Evolutionary conservation across 2,797 vertebrate species (phyloP).

Genomic region (Acanthurus tractus): DNA sequence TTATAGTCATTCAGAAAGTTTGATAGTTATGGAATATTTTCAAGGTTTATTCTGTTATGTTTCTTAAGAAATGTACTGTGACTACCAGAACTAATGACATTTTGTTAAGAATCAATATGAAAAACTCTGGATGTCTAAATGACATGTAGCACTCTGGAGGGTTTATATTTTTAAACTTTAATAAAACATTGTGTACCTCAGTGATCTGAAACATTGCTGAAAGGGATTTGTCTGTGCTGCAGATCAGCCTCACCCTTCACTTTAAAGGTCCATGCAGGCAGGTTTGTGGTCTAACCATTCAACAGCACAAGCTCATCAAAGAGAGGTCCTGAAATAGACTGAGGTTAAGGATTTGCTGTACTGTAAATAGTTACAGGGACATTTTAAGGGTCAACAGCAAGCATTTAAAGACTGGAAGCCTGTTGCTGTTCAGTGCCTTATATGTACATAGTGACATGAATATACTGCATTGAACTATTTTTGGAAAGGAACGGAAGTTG

Average conservation of each 20-base stretch:
- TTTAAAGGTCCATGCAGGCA: slow-evolving; percentile 1
- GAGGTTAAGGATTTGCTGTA: not conserved
- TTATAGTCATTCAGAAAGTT: not conserved
- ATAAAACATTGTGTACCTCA: not conserved
- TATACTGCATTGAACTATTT: not conserved
- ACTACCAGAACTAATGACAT: not conserved
- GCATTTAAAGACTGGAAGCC: slow-evolving; percentile 10
- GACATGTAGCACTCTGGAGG: not conserved
- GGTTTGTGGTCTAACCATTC: slow-evolving; percentile 1
- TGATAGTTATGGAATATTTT: not conserved
- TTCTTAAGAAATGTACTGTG: not conserved
- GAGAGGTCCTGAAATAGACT: slow-evolving; percentile 22
- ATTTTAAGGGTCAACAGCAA: slow-evolving; percentile 8
- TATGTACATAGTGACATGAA: not conserved
- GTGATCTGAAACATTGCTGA: not conserved
- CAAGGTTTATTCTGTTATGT: not conserved
- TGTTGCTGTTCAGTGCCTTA: not conserved
- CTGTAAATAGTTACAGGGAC: slow-evolving; percentile 35
- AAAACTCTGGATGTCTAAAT: not conserved
- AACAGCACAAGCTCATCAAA: slow-evolving; percentile 16
- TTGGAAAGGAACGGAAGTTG: not conserved
- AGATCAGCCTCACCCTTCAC: not conserved
- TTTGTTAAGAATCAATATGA: not conserved
- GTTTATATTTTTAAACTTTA: not conserved
- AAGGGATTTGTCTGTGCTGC: not conserved